A percentile compares a stretch with the other conserved stretches of the same genome.
Conservation (phyloP, 2,797 vertebrate species). For the Eurystomus glaucurus region DNA sequence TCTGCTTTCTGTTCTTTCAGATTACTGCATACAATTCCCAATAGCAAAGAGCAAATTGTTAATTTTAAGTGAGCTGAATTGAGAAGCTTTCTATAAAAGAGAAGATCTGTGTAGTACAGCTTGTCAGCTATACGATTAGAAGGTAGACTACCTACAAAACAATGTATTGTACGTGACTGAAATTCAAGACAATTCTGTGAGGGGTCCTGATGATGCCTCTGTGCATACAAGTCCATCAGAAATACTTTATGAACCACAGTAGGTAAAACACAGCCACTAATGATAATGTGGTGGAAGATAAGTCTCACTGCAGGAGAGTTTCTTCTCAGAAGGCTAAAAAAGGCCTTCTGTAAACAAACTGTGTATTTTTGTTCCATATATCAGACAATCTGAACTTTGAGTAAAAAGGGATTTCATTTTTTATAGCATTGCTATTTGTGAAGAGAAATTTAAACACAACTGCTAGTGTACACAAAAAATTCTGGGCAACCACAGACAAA, state of each 20-base stretch:
- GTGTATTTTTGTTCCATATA: fast-evolving
- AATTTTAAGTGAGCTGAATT: background rate
- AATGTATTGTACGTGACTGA: fast-evolving
- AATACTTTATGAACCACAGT: background rate
- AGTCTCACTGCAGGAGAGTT: background rate
- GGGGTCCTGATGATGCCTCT: background rate
- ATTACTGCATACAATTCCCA: background rate
- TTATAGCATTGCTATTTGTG: background rate
- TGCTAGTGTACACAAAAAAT: background rate
- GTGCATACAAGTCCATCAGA: background rate
- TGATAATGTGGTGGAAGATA: background rate
- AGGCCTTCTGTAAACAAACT: background rate
- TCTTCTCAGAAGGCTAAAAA: background rate
- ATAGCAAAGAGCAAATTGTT: background rate
- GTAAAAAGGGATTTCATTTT: background rate
- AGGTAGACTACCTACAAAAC: background rate
- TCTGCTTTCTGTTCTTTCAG: background rate
- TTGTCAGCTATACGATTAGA: background rate
- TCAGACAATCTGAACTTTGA: background rate
- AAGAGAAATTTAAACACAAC: background rate
- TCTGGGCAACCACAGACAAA: background rate
- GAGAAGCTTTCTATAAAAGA: background rate
- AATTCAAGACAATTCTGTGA: background rate
- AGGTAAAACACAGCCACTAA: background rate
- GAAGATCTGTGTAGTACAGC: background rate